Evolutionary conservation across 2,888 invertebrate genomes (phyloP).

Genomic region (Macrosoma leucophasiata): DNA sequence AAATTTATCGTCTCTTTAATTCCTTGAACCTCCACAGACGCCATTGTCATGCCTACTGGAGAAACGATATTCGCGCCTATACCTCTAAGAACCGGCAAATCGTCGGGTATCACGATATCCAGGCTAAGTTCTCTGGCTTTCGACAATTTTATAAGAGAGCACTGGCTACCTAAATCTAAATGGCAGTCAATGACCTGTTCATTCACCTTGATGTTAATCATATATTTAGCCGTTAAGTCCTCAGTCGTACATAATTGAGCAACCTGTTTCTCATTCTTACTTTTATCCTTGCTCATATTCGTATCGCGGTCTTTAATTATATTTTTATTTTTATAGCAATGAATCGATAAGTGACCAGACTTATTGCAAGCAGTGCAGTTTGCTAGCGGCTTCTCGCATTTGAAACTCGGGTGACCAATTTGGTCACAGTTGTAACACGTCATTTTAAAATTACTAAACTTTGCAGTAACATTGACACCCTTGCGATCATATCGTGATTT

Average conservation of each 20-base stretch:
- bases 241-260: constrained; percentile 1
- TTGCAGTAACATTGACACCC: not conserved
- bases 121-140: constrained; percentile 1
- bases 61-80: constrained; percentile 18
- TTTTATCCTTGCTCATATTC: constrained; percentile 1
- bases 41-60: constrained; percentile 12
- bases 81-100: constrained; percentile 18
- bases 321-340: constrained; percentile 7
- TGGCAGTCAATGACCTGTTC: constrained; percentile 13
- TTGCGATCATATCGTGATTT: not conserved
- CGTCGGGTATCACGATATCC: not conserved
- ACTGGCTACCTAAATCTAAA: constrained; percentile 28
- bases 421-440: constrained; percentile 5
- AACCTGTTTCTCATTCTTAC: constrained; percentile 5
- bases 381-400: constrained; percentile 1
- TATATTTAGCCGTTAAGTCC: constrained; percentile 2
- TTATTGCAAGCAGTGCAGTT: constrained; percentile 3
- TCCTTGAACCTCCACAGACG: constrained; percentile 16
- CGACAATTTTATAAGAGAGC: constrained; percentile 20
- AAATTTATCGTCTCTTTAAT: constrained; percentile 16
- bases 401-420: constrained; percentile 4
- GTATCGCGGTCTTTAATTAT: too few species aligned
- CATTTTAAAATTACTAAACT: constrained; percentile 1
- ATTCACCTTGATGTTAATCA: constrained; percentile 14
- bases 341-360: not conserved